Evolutionary conservation across 2,888 invertebrate species (phyloP).

Genomic region (Sarcophaga rosellei): DNA sequence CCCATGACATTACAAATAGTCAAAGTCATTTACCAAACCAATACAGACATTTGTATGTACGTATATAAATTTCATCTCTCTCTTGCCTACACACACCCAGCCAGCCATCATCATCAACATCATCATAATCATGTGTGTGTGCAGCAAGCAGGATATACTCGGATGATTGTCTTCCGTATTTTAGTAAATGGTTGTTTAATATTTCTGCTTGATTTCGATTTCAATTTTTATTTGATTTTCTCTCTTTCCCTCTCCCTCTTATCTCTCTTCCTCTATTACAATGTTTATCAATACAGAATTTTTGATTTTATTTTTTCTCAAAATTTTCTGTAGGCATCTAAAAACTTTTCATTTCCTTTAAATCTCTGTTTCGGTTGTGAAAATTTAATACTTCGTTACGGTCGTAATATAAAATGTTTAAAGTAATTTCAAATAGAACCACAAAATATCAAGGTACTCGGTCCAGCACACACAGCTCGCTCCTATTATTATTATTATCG

Average conservation of each 20-base stretch:
- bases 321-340: conserved; percentile 7
- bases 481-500: not conserved
- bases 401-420: not conserved
- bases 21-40: conserved; percentile 48
- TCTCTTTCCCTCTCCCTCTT: not conserved
- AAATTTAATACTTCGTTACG: conserved; percentile 48
- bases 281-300: conserved; percentile 19
- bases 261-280: not conserved
- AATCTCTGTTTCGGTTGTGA: not conserved
- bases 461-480: not conserved
- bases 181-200: conserved; percentile 29
- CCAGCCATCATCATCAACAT: too few species aligned
- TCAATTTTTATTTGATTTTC: conserved; percentile 23
- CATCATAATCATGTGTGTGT: not conserved
- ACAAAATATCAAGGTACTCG: conserved; percentile 41
- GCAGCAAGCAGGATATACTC: conserved; percentile 9
- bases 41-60: not conserved
- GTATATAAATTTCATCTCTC: too few species aligned
- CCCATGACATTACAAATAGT: conserved; percentile 66
- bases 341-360: not conserved
- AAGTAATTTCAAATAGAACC: conserved; percentile 34
- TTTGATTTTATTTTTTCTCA: conserved; percentile 8
- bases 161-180: conserved; percentile 35
- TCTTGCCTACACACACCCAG: not conserved
- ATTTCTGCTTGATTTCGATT: conserved; percentile 45